phyloP scores from a whole-genome alignment of 2,113 vertebrate genomes.

The Cariama cristata region DNA sequence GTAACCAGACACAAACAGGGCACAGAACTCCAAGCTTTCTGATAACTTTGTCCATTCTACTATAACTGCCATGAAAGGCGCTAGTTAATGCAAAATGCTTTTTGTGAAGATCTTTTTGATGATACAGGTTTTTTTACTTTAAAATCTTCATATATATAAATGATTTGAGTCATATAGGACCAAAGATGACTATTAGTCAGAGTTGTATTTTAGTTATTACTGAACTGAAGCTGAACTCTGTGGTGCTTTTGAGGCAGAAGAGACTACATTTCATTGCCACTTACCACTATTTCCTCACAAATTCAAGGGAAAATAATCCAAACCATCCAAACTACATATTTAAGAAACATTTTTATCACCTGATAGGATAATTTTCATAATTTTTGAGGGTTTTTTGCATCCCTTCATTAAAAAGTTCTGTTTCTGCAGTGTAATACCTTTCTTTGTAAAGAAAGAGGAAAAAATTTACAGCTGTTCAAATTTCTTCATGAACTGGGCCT shows the following conservation, averaged over 20 bases:
- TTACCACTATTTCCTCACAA: not conserved
- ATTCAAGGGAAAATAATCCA: not conserved
- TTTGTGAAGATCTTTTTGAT: not conserved
- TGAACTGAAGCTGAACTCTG: not conserved
- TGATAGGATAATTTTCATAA: not conserved
- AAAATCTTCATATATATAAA: not conserved
- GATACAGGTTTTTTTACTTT: not conserved
- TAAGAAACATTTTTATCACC: not conserved
- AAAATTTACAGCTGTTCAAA: constrained; percentile 45
- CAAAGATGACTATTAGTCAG: not conserved
- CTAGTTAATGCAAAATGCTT: not conserved
- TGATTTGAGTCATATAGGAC: not conserved
- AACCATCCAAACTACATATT: not conserved
- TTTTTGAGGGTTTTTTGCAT: not conserved
- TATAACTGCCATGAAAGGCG: not conserved
- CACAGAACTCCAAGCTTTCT: not conserved
- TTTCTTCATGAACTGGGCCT: not conserved
- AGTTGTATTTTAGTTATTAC: not conserved
- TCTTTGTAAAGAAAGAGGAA: not conserved
- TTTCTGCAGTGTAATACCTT: not conserved
- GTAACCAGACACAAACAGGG: not conserved
- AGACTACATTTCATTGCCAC: not conserved
- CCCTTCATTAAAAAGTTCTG: not conserved
- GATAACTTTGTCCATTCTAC: not conserved
- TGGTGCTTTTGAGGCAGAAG: not conserved